Evolutionary conservation across 2,113 vertebrate genomes (phyloP).

Genomic region (Petromus typicus): DNA sequence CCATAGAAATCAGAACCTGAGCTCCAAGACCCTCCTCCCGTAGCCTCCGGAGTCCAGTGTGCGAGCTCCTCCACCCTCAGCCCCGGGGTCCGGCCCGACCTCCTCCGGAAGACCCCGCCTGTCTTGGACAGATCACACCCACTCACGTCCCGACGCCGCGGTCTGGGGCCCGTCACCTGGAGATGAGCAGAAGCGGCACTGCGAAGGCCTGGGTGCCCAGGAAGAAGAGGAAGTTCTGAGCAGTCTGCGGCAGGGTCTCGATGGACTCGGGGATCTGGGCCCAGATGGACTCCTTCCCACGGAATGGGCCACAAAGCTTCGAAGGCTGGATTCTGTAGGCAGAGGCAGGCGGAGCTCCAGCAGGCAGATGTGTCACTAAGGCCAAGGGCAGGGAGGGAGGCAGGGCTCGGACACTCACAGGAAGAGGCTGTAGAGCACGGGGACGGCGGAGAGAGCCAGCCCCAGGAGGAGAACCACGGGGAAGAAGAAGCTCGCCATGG

Average conservation of each 20-base stretch:
- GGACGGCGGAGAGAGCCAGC: slow-evolving; percentile 87
- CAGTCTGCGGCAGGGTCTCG: slow-evolving; percentile 74
- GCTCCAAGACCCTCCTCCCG: neutral
- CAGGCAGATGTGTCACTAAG: neutral
- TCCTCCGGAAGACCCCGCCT: too few relatives aligned
- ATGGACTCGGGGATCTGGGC: slow-evolving; percentile 84
- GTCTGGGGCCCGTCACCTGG: slow-evolving; percentile 83
- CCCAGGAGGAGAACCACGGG: slow-evolving; percentile 92
- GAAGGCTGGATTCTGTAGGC: slow-evolving; percentile 91
- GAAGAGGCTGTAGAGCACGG: slow-evolving; percentile 90
- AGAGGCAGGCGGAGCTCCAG: neutral
- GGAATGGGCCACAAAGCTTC: slow-evolving; percentile 91
- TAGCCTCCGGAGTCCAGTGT: neutral
- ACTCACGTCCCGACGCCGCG: neutral
- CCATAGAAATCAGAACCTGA: neutral
- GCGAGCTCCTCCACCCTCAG: neutral
- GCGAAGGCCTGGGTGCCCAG: slow-evolving; percentile 91
- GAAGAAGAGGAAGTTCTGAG: slow-evolving; percentile 88
- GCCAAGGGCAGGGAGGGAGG: neutral
- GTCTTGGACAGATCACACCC: neutral
- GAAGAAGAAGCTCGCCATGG: slow-evolving; percentile 91
- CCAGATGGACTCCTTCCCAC: slow-evolving; percentile 88
- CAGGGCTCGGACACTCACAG: slow-evolving; percentile 83
- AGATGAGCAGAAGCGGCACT: slow-evolving; percentile 90
- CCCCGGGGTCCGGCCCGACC: neutral